phyloP scores from a whole-genome alignment of 2,113 vertebrate genomes.

The Aplodontia rufa region DNA sequence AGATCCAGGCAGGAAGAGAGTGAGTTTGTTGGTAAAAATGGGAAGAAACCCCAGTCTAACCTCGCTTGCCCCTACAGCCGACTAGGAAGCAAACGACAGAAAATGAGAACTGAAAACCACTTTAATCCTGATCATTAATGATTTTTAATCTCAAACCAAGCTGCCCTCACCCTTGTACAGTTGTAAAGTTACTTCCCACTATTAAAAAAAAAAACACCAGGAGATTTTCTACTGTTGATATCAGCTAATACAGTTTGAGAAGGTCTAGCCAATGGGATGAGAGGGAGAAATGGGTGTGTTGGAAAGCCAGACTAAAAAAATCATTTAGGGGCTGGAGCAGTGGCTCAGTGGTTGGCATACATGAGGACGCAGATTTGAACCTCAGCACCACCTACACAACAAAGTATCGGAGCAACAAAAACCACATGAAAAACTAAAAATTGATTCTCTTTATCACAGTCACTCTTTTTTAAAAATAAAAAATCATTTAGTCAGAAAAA shows the following conservation, averaged over 20 bases:
- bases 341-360: too few species aligned
- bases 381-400: too few species aligned
- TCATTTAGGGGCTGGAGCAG: too few species aligned
- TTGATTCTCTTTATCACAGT: too few species aligned
- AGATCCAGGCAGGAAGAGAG: neutral
- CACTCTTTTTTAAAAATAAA: too few species aligned
- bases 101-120: neutral
- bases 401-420: too few species aligned
- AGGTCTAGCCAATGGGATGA: neutral
- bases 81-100: neutral
- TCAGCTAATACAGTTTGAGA: neutral
- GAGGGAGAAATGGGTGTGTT: too few species aligned
- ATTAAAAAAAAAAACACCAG: too few species aligned
- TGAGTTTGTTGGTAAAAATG: neutral
- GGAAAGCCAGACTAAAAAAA: neutral
- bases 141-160: neutral
- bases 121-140: too few species aligned
- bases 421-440: too few species aligned
- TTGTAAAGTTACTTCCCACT: neutral
- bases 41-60: neutral
- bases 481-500: neutral
- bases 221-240: fast-evolving
- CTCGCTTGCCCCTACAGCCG: neutral
- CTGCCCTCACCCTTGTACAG: neutral
- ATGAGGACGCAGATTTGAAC: too few species aligned